A percentile compares a stretch with the other conserved stretches of the same genome.
Evolutionary conservation across 2,797 vertebrate genomes (phyloP).

Genomic region (Darevskia nairensis): DNA sequence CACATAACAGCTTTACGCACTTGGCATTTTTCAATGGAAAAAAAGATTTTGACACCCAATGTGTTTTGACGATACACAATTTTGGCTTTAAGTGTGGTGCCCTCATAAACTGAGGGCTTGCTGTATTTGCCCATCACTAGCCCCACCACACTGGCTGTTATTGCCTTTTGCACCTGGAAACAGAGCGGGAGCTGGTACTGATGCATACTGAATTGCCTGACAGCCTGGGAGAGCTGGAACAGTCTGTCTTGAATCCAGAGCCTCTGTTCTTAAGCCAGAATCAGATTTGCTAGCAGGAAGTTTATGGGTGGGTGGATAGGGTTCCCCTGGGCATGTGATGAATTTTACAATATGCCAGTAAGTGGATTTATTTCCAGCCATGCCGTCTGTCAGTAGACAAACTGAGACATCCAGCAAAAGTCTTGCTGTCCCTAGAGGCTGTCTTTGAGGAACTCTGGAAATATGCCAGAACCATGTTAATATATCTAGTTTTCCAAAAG

Average conservation of each 20-base stretch:
- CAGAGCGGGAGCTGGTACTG: background rate
- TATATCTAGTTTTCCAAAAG: background rate
- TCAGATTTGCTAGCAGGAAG: constrained; percentile 65
- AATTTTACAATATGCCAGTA: constrained; percentile 67
- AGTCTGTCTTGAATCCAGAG: background rate
- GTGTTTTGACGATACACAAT: too few species aligned
- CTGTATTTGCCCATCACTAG: background rate
- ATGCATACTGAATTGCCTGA: background rate
- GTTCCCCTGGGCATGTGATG: constrained; percentile 39
- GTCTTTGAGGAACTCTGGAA: background rate
- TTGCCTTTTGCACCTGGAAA: background rate
- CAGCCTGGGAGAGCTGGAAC: background rate
- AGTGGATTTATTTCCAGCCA: constrained; percentile 61
- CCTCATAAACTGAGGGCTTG: too few species aligned
- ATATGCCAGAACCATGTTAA: accelerated
- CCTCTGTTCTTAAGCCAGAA: background rate
- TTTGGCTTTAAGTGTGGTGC: too few species aligned
- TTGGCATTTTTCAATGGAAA: too few species aligned
- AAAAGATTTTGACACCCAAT: too few species aligned
- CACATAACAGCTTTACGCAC: too few species aligned
- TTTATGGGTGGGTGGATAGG: constrained; percentile 66
- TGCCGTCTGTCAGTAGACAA: constrained; percentile 34
- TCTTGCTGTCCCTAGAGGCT: background rate
- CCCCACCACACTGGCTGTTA: background rate
- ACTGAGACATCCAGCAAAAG: background rate